Evolutionary conservation across 2,113 vertebrate genomes (phyloP).

Genomic region (Empidonax alnorum): DNA sequence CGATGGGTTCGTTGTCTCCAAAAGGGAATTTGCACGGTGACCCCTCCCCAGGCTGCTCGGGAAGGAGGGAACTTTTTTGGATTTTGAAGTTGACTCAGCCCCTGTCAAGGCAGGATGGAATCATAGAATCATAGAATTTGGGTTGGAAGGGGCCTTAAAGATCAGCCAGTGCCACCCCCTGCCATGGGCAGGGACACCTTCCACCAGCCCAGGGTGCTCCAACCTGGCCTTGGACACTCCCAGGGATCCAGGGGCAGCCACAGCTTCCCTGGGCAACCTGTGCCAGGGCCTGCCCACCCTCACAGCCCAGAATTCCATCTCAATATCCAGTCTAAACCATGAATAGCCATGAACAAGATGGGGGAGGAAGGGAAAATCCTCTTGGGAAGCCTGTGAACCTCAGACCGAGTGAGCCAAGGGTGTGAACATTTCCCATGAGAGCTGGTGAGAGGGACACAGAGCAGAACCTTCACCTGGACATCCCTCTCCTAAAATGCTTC

Average conservation of each 20-base stretch:
- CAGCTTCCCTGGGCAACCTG: neutral
- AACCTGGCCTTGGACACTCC: neutral
- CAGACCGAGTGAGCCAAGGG: neutral
- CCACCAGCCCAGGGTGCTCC: neutral
- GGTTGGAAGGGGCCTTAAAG: neutral
- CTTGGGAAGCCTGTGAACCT: neutral
- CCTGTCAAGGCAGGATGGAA: neutral
- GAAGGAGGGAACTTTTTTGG: rapidly evolving
- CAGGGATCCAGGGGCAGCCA: neutral
- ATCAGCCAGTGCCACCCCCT: neutral
- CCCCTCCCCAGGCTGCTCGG: neutral
- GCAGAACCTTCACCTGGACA: neutral
- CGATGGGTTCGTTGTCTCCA: neutral
- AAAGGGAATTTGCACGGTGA: neutral
- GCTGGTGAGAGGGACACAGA: neutral
- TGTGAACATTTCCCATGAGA: neutral
- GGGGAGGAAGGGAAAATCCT: neutral
- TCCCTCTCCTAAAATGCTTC: neutral
- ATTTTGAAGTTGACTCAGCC: neutral
- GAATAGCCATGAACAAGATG: neutral
- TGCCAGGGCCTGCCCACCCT: neutral
- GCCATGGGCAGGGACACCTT: neutral
- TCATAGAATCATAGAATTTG: neutral
- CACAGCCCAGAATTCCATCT: neutral
- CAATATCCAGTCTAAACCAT: neutral